Percentiles rank a stretch among this genome's conserved stretches.
Evolutionary conservation across 2,797 vertebrate species (phyloP).

Genomic region (Bradypodion ventrale): DNA sequence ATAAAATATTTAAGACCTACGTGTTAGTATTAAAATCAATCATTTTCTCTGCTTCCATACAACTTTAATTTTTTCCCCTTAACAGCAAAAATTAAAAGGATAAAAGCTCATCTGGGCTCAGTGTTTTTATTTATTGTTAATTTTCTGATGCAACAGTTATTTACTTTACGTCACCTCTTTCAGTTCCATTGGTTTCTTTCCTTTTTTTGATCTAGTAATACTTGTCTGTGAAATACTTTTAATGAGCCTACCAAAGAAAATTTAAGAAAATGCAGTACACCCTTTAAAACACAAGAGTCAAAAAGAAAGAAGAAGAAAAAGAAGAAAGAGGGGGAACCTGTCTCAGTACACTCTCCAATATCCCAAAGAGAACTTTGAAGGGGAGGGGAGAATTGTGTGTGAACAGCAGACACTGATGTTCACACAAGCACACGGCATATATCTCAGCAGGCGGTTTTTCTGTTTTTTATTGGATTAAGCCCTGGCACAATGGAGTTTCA

Average conservation of each 20-base stretch:
- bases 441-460: slow-evolving; percentile 76
- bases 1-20: slow-evolving; percentile 35
- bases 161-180: slow-evolving; percentile 6
- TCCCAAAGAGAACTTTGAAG: slow-evolving; percentile 72
- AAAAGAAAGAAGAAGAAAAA: slow-evolving; percentile 25
- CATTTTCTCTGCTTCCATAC: slow-evolving; percentile 29
- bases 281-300: slow-evolving; percentile 63
- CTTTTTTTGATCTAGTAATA: slow-evolving; percentile 48
- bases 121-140: background rate
- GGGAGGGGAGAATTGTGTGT: slow-evolving; percentile 70
- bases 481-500: slow-evolving; percentile 79
- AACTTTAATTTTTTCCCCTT: slow-evolving; percentile 5
- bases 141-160: background rate
- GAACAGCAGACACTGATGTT: slow-evolving; percentile 78
- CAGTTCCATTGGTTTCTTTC: slow-evolving; percentile 10
- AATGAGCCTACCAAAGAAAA: slow-evolving; percentile 51
- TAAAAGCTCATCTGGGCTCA: accelerated
- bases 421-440: slow-evolving; percentile 75
- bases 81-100: slow-evolving; percentile 1
- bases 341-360: slow-evolving; percentile 68
- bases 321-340: slow-evolving; percentile 3
- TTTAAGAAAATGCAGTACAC: slow-evolving; percentile 58
- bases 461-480: slow-evolving; percentile 74
- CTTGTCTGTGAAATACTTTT: slow-evolving; percentile 54
- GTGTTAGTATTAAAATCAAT: slow-evolving; percentile 45